A percentile compares a stretch with the other conserved stretches of the same genome.
Evolutionary conservation across 2,113 vertebrate species (phyloP).

Genomic region (Poecile atricapillus): DNA sequence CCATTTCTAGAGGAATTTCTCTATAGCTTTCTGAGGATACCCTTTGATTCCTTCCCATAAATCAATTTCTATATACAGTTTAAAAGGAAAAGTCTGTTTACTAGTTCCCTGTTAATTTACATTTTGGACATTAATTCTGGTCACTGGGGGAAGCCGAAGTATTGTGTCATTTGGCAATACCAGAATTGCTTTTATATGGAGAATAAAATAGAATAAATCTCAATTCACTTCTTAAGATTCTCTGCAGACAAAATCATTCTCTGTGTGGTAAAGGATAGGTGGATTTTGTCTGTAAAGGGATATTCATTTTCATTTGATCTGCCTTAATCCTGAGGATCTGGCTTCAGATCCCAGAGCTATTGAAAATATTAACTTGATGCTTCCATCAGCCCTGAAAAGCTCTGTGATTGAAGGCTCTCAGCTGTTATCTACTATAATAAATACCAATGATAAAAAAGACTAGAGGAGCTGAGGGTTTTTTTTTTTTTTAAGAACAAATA

Average conservation of each 20-base stretch:
- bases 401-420: constrained; percentile 2
- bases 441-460: not conserved
- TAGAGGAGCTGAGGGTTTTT: not conserved
- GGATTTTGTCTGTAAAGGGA: not conserved
- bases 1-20: not conserved
- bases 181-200: not conserved
- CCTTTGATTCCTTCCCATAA: not conserved
- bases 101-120: not conserved
- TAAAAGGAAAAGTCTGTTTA: not conserved
- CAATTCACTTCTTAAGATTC: not conserved
- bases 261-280: not conserved
- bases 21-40: not conserved
- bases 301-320: constrained; percentile 53
- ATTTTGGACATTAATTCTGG: not conserved
- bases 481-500: not conserved
- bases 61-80: not conserved
- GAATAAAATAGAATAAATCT: not conserved
- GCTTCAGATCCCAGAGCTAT: constrained; percentile 25
- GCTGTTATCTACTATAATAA: constrained; percentile 44
- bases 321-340: constrained; percentile 57
- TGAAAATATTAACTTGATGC: constrained; percentile 38
- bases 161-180: not conserved
- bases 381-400: constrained; percentile 14
- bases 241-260: not conserved
- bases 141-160: not conserved